These are phyloP conservation scores for Notocelia uddmanniana DNA, from an alignment of 2,888 invertebrate species.

Conservation along the genomic window DNA sequence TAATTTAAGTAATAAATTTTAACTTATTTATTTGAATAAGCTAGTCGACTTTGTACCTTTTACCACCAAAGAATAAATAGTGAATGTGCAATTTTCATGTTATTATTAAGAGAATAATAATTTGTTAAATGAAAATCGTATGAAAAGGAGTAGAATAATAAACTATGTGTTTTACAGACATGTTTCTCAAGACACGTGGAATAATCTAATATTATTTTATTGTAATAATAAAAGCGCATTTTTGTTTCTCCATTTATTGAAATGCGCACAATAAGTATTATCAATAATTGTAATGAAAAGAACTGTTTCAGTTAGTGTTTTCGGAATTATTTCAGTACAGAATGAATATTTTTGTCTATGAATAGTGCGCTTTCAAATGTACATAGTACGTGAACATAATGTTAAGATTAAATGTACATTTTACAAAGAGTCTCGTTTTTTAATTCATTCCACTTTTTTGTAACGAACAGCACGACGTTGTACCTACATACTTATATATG, in stretches of 20 bases:
- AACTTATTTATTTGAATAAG: conserved; percentile 56
- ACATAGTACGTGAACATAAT: conserved; percentile 77
- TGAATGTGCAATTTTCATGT: conserved; percentile 57
- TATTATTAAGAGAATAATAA: conserved; percentile 48
- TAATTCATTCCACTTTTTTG: conserved; percentile 50
- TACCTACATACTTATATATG: no score
- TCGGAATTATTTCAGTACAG: conserved; percentile 41
- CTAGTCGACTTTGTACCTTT: conserved; percentile 56
- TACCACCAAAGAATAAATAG: conserved; percentile 58
- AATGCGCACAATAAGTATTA: conserved; percentile 44
- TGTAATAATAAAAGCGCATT: conserved; percentile 35
- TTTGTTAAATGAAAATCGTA: conserved; percentile 24
- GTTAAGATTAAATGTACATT: conserved; percentile 85
- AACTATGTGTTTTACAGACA: conserved; percentile 1
- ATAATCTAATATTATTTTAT: conserved; percentile 6
- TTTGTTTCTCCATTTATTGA: conserved; percentile 34
- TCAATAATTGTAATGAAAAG: conserved; percentile 26
- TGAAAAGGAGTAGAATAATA: not conserved
- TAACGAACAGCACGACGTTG: no score
- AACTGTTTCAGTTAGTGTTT: conserved; percentile 30
- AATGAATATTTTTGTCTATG: conserved; percentile 75
- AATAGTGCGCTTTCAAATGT: conserved; percentile 81
- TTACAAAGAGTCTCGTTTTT: conserved; percentile 69
- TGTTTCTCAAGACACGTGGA: conserved; percentile 13
- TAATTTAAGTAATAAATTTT: conserved; percentile 49